Base-by-base conservation (phyloP, 2,888 invertebrate species). In the Achlya flavicornis region DNA sequence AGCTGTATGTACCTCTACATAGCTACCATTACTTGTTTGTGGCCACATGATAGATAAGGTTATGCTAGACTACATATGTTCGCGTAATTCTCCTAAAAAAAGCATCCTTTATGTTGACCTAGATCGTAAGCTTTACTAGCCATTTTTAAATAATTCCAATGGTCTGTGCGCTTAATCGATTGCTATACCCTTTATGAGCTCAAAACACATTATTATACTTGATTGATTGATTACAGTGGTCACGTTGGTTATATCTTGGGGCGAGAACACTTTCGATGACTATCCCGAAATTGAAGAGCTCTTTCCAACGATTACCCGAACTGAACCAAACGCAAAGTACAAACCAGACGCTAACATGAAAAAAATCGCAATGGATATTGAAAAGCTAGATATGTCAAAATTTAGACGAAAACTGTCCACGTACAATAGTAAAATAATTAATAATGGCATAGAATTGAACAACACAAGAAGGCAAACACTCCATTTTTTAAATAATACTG, bases 381-480 rank as follows among this genome's bases (percentile, higher is more conserved):
- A 53, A 19, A 53, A 53, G 53, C 6, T 53, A 53, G 53, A 53
- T 3, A 53, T 53, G 53, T 53, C 19, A 10, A 53, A 53, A 19
- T 53, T 53, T 19, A 16, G 19, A 19, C 53, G 53, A 19, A 53
- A 19, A 19, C 53, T 53, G 4, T 19, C 19, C 8, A 19, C 19
- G 0, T 53, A 19, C 19, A 19, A 19, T 10, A 19, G 19, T 19
- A 16, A 53, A 53, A 53, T 53, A 53, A 48, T 8, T 0, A 53
- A 0, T 8, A 53, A 19, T 19, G 16, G 4, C 0, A 4, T 41
- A 12, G 12, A 41, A 41, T 7, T 57, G 2, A 67, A 61, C 10
- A 63, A 70, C 11, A 66, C 67, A 0, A 64, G 70, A 64, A 64
- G 67, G 26, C 67, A 68, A 57, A 64, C 64, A 1, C 14, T 69